Evolutionary conservation across 2,113 vertebrate species (phyloP).

Genomic region (Oreochromis niloticus): DNA sequence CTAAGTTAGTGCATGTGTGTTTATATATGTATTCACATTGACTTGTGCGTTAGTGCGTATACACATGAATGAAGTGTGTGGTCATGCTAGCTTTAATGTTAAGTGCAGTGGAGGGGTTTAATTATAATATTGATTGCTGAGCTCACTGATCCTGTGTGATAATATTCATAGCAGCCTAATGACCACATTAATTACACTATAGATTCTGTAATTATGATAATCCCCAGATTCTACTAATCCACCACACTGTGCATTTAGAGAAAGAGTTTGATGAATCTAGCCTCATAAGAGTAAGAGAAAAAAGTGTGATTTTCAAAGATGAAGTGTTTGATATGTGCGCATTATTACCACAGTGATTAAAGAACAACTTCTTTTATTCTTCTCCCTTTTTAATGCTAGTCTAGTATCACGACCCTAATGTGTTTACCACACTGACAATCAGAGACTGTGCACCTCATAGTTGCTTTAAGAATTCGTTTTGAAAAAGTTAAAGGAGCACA

Average conservation of each 20-base stretch:
- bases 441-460: background rate
- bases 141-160: conserved; percentile 48
- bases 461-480: background rate
- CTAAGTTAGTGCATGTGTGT: background rate
- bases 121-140: conserved; percentile 51
- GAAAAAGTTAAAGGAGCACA: background rate
- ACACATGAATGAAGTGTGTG: background rate
- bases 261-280: background rate
- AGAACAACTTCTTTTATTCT: background rate
- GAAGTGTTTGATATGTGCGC: background rate
- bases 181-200: conserved; percentile 67
- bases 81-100: conserved; percentile 15
- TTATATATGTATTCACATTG: background rate
- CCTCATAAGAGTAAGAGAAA: background rate
- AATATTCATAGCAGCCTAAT: conserved; percentile 63
- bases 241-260: background rate
- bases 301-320: background rate
- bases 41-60: background rate
- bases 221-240: conserved; percentile 47
- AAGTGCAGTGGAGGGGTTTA: conserved; percentile 29
- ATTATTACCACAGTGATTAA: background rate
- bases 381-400: background rate
- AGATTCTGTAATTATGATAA: conserved; percentile 63
- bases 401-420: background rate
- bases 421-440: background rate